These are phyloP conservation scores for Chrysodeixis includens DNA, from an alignment of 2,888 invertebrate species.

Conservation along the genomic window DNA sequence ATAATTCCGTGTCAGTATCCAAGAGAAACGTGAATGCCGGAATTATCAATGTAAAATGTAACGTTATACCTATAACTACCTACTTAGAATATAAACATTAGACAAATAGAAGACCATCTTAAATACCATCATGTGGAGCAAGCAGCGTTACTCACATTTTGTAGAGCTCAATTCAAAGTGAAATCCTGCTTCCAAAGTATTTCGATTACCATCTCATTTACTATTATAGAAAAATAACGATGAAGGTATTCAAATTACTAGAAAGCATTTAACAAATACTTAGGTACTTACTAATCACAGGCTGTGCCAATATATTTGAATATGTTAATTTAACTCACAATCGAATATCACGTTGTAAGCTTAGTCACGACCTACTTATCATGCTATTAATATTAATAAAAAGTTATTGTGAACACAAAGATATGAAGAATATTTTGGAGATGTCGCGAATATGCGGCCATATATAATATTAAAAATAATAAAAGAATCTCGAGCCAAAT, in stretches of 20 bases:
- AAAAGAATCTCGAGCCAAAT: slow-evolving; percentile 76
- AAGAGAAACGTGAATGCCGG: no score
- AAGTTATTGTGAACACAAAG: slow-evolving; percentile 43
- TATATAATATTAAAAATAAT: slow-evolving; percentile 83
- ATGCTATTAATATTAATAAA: slow-evolving; percentile 49
- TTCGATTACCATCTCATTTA: not conserved
- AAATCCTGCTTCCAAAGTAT: not conserved
- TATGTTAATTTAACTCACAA: slow-evolving; percentile 30
- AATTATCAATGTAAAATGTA: no score
- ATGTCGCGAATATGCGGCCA: slow-evolving; percentile 74
- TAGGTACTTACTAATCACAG: slow-evolving; percentile 33
- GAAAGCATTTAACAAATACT: slow-evolving; percentile 45
- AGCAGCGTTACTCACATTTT: not conserved
- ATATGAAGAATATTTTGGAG: slow-evolving; percentile 79
- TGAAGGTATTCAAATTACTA: slow-evolving; percentile 28
- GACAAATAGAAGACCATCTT: not conserved
- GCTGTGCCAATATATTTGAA: slow-evolving; percentile 46
- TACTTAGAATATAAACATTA: not conserved
- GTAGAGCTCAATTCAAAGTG: not conserved
- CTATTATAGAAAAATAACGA: not conserved
- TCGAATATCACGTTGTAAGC: slow-evolving; percentile 29
- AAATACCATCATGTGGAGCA: no score
- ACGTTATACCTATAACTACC: no score
- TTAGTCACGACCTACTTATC: slow-evolving; percentile 33
- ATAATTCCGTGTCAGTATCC: no score